Percentiles rank a stretch among this genome's conserved stretches.
Evolutionary conservation across 2,797 vertebrate genomes (phyloP).

Genomic region (Lacerta viridis): DNA sequence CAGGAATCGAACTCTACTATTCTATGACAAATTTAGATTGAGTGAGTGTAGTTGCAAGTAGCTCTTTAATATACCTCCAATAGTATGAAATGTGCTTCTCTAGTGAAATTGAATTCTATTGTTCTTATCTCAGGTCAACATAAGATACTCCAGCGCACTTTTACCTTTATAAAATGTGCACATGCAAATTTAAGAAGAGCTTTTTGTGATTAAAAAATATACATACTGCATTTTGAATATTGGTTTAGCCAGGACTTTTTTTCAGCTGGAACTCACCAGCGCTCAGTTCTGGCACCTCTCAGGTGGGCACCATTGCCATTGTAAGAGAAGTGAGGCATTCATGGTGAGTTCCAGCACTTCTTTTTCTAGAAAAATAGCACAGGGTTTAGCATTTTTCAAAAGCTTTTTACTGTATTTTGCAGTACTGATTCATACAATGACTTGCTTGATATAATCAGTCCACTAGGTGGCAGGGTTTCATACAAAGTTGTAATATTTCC

Average conservation of each 20-base stretch:
- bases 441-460: slow-evolving; percentile 53
- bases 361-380: too few relatives aligned
- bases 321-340: too few relatives aligned
- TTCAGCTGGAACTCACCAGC: too few relatives aligned
- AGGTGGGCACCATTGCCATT: too few relatives aligned
- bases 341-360: too few relatives aligned
- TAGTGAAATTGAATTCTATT: neutral
- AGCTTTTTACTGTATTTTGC: neutral
- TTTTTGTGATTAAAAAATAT: neutral
- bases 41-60: too few relatives aligned
- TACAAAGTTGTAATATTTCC: neutral
- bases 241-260: too few relatives aligned
- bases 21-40: too few relatives aligned
- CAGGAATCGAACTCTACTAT: too few relatives aligned
- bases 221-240: neutral
- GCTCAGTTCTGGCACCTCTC: too few relatives aligned
- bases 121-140: neutral
- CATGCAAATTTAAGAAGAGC: neutral
- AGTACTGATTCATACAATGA: slow-evolving; percentile 24
- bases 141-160: neutral
- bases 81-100: neutral
- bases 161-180: neutral
- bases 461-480: slow-evolving; percentile 73
- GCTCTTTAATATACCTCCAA: neutral
- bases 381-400: neutral